Conservation (phyloP, 2,888 invertebrate genomes). For the Dolomedes plantarius region DNA sequence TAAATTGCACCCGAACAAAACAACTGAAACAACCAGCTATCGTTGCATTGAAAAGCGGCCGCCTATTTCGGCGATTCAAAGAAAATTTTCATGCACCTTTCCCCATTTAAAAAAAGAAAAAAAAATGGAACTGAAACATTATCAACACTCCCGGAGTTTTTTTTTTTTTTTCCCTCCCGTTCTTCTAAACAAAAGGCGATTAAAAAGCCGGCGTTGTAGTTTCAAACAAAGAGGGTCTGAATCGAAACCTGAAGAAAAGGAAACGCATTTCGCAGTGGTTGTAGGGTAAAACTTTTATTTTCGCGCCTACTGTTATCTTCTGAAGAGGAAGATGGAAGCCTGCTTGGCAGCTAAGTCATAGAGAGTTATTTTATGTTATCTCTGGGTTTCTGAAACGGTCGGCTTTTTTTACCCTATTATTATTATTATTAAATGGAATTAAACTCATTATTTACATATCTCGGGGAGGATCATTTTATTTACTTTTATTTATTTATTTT, state of each 20-base stretch:
- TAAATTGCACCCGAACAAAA: conserved; percentile 62
- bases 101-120: conserved; percentile 26
- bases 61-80: conserved; percentile 54
- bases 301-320: conserved; percentile 27
- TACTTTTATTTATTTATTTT: too few species aligned
- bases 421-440: not conserved
- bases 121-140: conserved; percentile 45
- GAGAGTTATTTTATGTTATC: conserved; percentile 21
- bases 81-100: conserved; percentile 46
- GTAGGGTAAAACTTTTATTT: not conserved
- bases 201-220: conserved; percentile 52
- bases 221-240: conserved; percentile 44
- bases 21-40: conserved; percentile 26
- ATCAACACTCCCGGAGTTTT: conserved; percentile 38
- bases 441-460: not conserved
- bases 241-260: conserved; percentile 46
- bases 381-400: not conserved
- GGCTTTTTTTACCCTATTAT: not conserved
- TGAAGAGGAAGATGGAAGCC: conserved; percentile 38
- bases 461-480: not conserved
- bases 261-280: conserved; percentile 27
- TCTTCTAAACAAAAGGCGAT: conserved; percentile 56
- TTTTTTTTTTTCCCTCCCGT: conserved; percentile 7
- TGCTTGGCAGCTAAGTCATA: not conserved
- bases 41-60: conserved; percentile 35